phyloP scores from a whole-genome alignment of 2,888 invertebrate genomes.

The Shargacucullia verbasci region DNA sequence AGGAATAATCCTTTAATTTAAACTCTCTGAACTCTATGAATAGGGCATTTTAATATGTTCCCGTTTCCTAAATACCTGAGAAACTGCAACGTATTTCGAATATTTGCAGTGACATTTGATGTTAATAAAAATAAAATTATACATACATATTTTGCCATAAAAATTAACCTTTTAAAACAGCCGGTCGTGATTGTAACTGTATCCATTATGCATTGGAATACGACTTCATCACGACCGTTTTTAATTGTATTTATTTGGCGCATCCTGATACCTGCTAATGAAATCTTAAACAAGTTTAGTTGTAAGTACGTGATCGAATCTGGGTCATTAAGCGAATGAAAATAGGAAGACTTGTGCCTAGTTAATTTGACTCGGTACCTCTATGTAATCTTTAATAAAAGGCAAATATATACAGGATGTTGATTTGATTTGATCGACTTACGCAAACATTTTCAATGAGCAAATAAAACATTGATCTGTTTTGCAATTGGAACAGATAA shows the following conservation, averaged over 20 bases:
- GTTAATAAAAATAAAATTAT: not conserved
- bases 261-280: constrained; percentile 23
- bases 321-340: constrained; percentile 25
- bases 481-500: no score
- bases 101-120: no score
- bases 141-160: constrained; percentile 1
- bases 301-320: constrained; percentile 23
- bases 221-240: constrained; percentile 7
- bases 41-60: constrained; percentile 41
- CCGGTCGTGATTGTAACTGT: constrained; percentile 3
- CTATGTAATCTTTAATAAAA: constrained; percentile 17
- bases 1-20: constrained; percentile 59
- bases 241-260: constrained; percentile 11
- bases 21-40: constrained; percentile 38
- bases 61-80: constrained; percentile 21
- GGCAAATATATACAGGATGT: constrained; percentile 3
- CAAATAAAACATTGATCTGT: no score
- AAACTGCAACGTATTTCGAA: no score
- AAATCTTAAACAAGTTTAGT: constrained; percentile 35
- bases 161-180: constrained; percentile 10
- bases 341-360: constrained; percentile 23
- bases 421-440: no score
- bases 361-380: constrained; percentile 19
- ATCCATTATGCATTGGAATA: constrained; percentile 10
- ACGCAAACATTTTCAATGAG: no score